Evolutionary conservation across 2,797 vertebrate genomes (phyloP).

Genomic region (Mus caroli): DNA sequence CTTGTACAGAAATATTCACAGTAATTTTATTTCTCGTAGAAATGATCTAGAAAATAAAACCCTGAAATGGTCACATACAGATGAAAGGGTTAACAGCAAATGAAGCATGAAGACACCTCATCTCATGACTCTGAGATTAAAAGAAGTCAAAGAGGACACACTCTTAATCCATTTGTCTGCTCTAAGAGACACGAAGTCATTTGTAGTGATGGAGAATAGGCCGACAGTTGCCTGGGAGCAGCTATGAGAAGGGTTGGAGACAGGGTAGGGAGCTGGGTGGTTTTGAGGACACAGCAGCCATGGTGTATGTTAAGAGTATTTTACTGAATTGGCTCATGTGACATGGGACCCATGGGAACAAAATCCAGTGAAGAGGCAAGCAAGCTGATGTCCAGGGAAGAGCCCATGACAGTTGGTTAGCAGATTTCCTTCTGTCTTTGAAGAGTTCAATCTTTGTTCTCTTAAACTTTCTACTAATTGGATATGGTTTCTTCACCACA

Average conservation of each 20-base stretch:
- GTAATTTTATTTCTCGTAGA: not conserved
- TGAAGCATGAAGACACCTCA: no score
- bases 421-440: not conserved
- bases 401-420: no score
- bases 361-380: not conserved
- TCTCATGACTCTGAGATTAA: not conserved
- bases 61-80: not conserved
- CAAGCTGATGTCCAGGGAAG: not conserved
- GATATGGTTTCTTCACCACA: not conserved
- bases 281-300: not conserved
- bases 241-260: fast-evolving
- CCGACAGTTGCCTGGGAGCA: no score
- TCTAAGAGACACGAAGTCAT: not conserved
- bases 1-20: not conserved
- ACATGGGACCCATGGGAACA: not conserved
- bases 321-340: not conserved
- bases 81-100: not conserved
- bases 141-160: not conserved
- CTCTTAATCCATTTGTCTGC: not conserved
- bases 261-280: no score
- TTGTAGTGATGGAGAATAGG: not conserved
- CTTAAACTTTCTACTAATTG: not conserved
- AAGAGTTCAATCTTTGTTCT: not conserved
- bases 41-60: not conserved
- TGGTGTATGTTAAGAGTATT: not conserved